Evolutionary conservation across 2,797 vertebrate genomes (phyloP).

Genomic region (Oceanodroma leucorhoa): DNA sequence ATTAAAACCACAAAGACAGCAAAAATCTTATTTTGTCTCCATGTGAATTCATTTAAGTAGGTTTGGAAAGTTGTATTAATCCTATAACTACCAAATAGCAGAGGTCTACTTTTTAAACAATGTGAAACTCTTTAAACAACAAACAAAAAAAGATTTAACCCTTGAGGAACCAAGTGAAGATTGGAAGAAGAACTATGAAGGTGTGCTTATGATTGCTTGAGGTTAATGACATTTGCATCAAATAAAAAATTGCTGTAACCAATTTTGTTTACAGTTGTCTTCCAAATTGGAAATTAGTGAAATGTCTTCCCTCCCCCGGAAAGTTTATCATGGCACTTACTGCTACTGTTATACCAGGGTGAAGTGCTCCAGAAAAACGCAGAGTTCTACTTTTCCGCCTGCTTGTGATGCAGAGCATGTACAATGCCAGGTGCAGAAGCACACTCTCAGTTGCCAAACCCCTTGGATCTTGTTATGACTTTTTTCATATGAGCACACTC

Average conservation of each 20-base stretch:
- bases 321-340: neutral
- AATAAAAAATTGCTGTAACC: neutral
- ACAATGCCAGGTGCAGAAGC: slow-evolving; percentile 27
- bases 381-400: neutral
- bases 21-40: neutral
- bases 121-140: neutral
- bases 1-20: neutral
- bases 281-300: neutral
- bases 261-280: neutral
- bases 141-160: neutral
- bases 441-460: neutral
- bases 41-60: neutral
- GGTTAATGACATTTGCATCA: neutral
- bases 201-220: neutral
- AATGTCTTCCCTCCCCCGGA: neutral
- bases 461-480: slow-evolving; percentile 6
- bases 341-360: neutral
- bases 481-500: slow-evolving; percentile 11
- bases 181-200: neutral
- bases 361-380: neutral
- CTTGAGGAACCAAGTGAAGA: neutral
- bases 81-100: neutral
- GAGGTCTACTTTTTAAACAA: neutral
- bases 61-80: neutral
- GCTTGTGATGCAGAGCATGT: slow-evolving; percentile 26